Evolutionary conservation across 2,113 vertebrate species (phyloP).

Genomic region (Laticauda colubrina): DNA sequence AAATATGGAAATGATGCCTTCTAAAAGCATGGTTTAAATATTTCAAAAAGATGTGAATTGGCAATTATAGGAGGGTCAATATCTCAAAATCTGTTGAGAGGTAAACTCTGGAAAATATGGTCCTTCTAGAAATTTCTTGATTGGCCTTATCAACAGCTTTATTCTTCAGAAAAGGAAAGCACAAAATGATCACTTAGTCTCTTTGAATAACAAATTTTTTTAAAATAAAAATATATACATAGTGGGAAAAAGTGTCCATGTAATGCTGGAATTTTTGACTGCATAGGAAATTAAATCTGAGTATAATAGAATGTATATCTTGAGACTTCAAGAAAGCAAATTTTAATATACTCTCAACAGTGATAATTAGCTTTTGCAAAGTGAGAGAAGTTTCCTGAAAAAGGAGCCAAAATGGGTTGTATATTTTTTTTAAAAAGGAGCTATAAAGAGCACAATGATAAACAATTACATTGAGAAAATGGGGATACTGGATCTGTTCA

Average conservation of each 20-base stretch:
- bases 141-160: neutral
- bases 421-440: neutral
- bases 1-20: neutral
- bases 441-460: neutral
- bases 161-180: neutral
- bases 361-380: neutral
- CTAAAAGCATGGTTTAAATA: neutral
- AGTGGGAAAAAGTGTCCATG: neutral
- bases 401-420: neutral
- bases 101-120: neutral
- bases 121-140: neutral
- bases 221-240: neutral
- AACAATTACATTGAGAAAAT: neutral
- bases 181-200: neutral
- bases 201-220: neutral
- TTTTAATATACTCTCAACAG: neutral
- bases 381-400: neutral
- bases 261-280: neutral
- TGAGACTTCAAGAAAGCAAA: neutral
- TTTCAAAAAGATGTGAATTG: neutral
- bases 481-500: neutral
- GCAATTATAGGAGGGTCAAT: neutral
- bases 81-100: neutral
- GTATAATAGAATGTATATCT: neutral
- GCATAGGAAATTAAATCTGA: neutral